Conservation (phyloP, 1,140 invertebrate species). For the Dolichoris vasculosae region DNA sequence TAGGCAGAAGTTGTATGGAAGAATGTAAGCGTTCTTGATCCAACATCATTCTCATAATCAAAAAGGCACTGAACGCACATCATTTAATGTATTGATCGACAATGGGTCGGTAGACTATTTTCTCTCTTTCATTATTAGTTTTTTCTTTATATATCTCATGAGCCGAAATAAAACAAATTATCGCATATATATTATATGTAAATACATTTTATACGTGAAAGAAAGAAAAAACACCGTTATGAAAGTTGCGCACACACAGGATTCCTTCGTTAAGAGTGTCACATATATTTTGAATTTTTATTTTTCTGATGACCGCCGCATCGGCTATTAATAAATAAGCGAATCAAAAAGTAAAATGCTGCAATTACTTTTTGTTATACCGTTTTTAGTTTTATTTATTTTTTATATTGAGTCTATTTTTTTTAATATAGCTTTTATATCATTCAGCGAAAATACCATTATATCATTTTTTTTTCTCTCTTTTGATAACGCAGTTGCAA, state of each 20-base stretch:
- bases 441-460: neutral
- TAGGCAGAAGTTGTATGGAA: conserved; percentile 29
- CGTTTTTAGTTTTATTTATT: neutral
- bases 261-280: conserved; percentile 48
- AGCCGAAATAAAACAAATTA: conserved; percentile 32
- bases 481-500: conserved; percentile 15
- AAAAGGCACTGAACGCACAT: conserved; percentile 63
- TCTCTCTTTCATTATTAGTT: conserved; percentile 3
- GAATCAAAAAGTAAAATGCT: conserved; percentile 43
- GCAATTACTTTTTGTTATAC: neutral
- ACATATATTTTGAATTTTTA: neutral
- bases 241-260: neutral
- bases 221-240: conserved; percentile 33
- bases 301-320: conserved; percentile 14
- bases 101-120: conserved; percentile 49
- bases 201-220: conserved; percentile 5
- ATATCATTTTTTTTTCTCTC: neutral
- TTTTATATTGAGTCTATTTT: neutral
- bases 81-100: conserved; percentile 45
- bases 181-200: neutral
- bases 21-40: conserved; percentile 49
- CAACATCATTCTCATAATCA: conserved; percentile 54
- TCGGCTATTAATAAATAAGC: conserved; percentile 15
- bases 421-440: neutral
- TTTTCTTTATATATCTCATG: neutral